Percentiles rank a stretch among this genome's conserved stretches.
phyloP scores from a whole-genome alignment of 2,113 vertebrate genomes.

The Burhinus oedicnemus region DNA sequence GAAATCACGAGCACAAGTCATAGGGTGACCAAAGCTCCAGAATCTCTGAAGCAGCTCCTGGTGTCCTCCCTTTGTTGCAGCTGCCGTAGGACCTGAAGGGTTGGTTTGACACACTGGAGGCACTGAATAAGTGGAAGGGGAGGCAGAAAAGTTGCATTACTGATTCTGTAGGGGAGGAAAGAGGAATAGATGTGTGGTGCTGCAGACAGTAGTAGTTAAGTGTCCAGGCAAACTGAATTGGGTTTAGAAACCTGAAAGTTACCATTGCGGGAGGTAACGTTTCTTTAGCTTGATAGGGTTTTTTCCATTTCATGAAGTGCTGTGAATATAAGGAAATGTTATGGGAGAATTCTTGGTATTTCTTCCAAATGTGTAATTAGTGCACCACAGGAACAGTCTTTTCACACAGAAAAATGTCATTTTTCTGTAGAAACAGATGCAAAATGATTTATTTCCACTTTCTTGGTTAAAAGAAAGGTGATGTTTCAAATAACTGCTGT shows the following conservation, averaged over 20 bases:
- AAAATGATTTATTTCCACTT: background rate
- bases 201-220: background rate
- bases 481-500: background rate
- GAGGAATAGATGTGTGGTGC: background rate
- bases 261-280: background rate
- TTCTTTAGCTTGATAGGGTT: background rate
- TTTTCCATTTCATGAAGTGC: background rate
- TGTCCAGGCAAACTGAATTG: background rate
- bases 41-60: background rate
- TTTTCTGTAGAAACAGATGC: background rate
- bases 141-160: background rate
- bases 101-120: background rate
- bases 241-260: background rate
- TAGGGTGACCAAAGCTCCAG: background rate
- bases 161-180: background rate
- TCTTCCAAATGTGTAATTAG: background rate
- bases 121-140: background rate
- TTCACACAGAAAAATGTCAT: background rate
- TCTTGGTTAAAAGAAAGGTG: background rate
- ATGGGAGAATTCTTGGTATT: background rate
- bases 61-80: background rate
- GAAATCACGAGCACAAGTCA: background rate
- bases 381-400: background rate
- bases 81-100: background rate
- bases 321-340: background rate